Evolutionary conservation across 1,140 invertebrate species (phyloP).

Genomic region (Vollenhovia emeryi): DNA sequence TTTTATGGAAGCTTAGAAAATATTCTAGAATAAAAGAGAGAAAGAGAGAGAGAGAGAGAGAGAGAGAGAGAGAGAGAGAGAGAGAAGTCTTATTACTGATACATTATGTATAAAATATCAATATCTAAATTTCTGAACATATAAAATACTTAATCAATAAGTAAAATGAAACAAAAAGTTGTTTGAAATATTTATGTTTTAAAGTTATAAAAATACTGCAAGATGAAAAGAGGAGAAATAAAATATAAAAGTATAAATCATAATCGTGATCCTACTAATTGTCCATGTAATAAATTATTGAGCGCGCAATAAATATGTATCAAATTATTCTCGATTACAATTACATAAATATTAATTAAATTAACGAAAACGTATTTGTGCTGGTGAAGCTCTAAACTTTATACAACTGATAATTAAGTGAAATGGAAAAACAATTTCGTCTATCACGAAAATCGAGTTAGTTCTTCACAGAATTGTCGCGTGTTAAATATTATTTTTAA

Average conservation of each 20-base stretch:
- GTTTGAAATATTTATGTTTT: neutral
- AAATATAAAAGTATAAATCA: too few relatives aligned
- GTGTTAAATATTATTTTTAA: neutral
- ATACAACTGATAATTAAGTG: neutral
- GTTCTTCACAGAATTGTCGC: neutral
- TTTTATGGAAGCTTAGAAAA: too few relatives aligned
- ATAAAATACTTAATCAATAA: conserved; percentile 5
- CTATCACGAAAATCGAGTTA: neutral
- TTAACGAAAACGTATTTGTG: neutral
- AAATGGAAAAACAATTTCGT: neutral
- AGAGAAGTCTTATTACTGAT: neutral
- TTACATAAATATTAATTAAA: conserved; percentile 20
- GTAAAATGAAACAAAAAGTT: neutral
- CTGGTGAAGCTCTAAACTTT: neutral
- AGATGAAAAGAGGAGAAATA: neutral
- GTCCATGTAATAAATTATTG: conserved; percentile 15
- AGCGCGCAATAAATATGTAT: conserved; percentile 6
- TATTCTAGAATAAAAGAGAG: too few relatives aligned
- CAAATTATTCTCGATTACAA: neutral
- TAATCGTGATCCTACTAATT: neutral
- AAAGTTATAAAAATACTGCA: neutral
- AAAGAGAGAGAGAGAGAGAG: too few relatives aligned
- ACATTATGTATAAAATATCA: conserved; percentile 1
- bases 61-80: neutral
- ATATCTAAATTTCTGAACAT: neutral